These are phyloP conservation scores for Liasis olivaceus DNA, from an alignment of 2,797 vertebrate species.

Conservation along the genomic window DNA sequence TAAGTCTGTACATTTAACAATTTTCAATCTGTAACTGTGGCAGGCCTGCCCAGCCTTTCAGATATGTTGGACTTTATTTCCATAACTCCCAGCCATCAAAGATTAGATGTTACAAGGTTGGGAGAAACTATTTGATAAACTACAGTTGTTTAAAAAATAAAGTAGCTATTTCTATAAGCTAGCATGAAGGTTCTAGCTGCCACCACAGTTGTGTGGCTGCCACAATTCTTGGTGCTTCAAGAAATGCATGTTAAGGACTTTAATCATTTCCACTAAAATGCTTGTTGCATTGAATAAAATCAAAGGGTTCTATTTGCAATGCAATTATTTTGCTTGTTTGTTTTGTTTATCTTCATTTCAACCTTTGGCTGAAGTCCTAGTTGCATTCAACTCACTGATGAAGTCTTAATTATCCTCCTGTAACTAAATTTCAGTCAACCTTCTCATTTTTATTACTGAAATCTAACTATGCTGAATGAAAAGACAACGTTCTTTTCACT, in stretches of 20 bases:
- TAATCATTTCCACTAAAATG: constrained; percentile 23
- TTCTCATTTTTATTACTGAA: constrained; percentile 31
- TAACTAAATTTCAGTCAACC: constrained; percentile 16
- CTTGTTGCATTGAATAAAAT: background rate
- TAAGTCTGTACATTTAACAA: background rate
- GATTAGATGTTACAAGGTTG: background rate
- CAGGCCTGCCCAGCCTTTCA: background rate
- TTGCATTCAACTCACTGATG: background rate
- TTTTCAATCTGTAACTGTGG: background rate
- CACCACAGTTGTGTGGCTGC: background rate
- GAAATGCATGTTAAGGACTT: constrained; percentile 3
- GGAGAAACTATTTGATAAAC: background rate
- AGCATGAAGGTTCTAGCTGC: background rate
- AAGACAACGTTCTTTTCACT: background rate
- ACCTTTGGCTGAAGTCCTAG: constrained; percentile 22
- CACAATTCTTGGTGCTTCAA: background rate
- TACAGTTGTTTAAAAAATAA: background rate
- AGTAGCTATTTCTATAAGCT: background rate
- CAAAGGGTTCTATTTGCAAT: background rate
- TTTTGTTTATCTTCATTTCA: constrained; percentile 28
- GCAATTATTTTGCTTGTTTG: background rate
- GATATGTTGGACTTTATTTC: background rate
- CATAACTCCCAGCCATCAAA: background rate
- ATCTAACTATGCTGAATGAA: background rate
- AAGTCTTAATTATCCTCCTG: background rate